Evolutionary conservation across 1,140 invertebrate genomes (phyloP).

Genomic region (Lepidostoma basale): DNA sequence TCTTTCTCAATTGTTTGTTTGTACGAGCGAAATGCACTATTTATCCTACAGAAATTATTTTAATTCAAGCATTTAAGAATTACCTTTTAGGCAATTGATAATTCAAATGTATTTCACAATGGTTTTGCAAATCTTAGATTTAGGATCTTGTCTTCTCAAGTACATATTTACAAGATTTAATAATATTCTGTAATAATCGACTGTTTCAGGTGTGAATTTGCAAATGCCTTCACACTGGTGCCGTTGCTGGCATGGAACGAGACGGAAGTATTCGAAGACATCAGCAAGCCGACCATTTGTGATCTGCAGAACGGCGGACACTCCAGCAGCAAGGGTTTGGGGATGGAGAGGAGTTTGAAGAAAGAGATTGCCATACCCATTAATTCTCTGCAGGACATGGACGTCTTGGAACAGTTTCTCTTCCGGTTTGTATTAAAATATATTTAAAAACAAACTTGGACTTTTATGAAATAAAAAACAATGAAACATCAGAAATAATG

Average conservation of each 20-base stretch:
- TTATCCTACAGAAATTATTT: too few species aligned
- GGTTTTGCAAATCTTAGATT: too few species aligned
- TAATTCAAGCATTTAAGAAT: too few species aligned
- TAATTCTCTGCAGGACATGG: constrained; percentile 75
- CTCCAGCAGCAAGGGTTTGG: not conserved
- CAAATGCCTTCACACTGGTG: constrained; percentile 54
- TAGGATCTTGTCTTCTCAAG: too few species aligned
- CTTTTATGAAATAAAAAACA: not conserved
- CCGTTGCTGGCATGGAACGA: constrained; percentile 56
- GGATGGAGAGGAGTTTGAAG: constrained; percentile 50
- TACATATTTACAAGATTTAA: too few species aligned
- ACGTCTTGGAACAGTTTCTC: constrained; percentile 73
- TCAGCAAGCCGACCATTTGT: constrained; percentile 25
- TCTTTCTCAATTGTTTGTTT: too few species aligned
- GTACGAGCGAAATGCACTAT: too few species aligned
- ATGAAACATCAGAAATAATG: not conserved
- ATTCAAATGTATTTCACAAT: too few species aligned
- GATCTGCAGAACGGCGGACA: constrained; percentile 7
- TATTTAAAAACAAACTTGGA: not conserved
- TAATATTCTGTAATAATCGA: too few species aligned
- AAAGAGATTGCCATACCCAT: constrained; percentile 57
- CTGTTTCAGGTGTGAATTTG: constrained; percentile 51
- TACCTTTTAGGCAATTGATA: too few species aligned
- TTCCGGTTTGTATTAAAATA: constrained; percentile 62
- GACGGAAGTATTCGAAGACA: constrained; percentile 49